phyloP scores from a whole-genome alignment of 2,888 invertebrate genomes.

The Amblyjoppa fuscipennis region DNA sequence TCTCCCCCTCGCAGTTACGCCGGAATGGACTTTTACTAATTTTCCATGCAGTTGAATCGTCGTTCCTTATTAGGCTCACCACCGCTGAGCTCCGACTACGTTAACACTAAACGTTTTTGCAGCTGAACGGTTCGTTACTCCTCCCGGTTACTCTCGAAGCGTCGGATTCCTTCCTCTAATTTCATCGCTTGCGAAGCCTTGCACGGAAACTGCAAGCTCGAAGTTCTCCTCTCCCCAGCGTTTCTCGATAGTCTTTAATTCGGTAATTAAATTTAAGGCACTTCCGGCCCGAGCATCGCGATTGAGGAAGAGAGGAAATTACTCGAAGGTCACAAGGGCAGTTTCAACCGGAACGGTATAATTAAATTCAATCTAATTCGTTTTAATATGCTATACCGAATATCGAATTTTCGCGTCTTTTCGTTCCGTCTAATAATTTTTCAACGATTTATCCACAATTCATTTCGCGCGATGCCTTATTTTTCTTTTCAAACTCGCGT shows the following conservation, averaged over 20 bases:
- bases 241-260: not conserved
- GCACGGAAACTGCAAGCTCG: not conserved
- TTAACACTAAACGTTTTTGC: conserved; percentile 54
- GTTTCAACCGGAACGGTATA: not conserved
- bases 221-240: not conserved
- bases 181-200: conserved; percentile 23
- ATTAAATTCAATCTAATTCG: too few species aligned
- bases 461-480: too few species aligned
- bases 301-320: not conserved
- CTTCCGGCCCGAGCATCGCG: not conserved
- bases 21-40: conserved; percentile 71
- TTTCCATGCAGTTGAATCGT: conserved; percentile 72
- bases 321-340: not conserved
- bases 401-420: too few species aligned
- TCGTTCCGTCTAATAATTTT: too few species aligned
- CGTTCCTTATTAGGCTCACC: conserved; percentile 68
- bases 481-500: too few species aligned
- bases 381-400: too few species aligned
- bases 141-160: conserved; percentile 2
- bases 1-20: conserved; percentile 54
- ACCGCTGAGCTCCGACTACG: conserved; percentile 7
- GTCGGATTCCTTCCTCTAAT: conserved; percentile 40
- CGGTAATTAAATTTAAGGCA: conserved; percentile 5
- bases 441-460: too few species aligned
- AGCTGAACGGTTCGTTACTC: conserved; percentile 57